Evolutionary conservation across 2,113 vertebrate species (phyloP).

Genomic region (Silurus meridionalis): DNA sequence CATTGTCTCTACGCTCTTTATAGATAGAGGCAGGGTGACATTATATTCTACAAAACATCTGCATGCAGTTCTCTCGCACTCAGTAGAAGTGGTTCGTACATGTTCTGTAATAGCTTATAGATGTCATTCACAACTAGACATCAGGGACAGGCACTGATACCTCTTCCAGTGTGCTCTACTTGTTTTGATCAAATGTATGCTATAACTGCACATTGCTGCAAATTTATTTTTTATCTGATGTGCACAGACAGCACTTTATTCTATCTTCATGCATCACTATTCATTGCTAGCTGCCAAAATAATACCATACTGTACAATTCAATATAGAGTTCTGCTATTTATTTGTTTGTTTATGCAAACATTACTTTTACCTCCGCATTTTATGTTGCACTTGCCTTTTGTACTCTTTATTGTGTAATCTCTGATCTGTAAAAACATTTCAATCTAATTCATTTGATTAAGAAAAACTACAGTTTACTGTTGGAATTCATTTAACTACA

Average conservation of each 20-base stretch:
- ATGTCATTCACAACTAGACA: conserved; percentile 1
- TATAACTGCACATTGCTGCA: neutral
- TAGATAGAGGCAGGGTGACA: conserved; percentile 18
- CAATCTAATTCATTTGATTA: neutral
- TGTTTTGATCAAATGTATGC: neutral
- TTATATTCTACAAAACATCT: conserved; percentile 28
- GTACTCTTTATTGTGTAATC: neutral
- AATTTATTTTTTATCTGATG: neutral
- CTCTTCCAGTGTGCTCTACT: neutral
- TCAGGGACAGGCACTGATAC: neutral
- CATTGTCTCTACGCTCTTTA: neutral
- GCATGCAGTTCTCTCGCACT: neutral
- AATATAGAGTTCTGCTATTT: neutral
- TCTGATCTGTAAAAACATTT: neutral
- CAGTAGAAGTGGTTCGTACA: neutral
- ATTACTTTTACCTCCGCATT: neutral
- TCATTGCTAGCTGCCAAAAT: neutral
- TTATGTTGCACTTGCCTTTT: neutral
- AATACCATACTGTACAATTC: neutral
- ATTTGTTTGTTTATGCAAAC: neutral
- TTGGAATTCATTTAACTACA: neutral
- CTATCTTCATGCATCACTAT: neutral
- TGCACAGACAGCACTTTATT: neutral
- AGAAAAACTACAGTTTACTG: neutral
- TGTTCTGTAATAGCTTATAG: neutral